Percentiles rank a stretch among this genome's conserved stretches.
phyloP scores from a whole-genome alignment of 2,888 invertebrate genomes.

The Hemithea aestivaria region DNA sequence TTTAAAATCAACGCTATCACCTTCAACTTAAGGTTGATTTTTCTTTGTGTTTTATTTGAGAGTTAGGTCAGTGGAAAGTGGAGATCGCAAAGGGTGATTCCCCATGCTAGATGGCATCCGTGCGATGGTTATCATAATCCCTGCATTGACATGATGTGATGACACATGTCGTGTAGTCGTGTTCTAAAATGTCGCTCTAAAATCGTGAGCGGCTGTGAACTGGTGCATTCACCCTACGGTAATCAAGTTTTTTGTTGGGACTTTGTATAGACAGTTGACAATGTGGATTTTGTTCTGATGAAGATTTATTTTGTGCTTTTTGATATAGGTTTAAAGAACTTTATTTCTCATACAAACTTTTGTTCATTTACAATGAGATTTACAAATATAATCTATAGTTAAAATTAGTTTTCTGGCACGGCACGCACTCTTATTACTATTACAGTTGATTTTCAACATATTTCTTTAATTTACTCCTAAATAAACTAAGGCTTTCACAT shows the following conservation, averaged over 20 bases:
- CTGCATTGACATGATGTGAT: conserved; percentile 78
- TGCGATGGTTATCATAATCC: conserved; percentile 79
- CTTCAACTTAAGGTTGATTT: conserved; percentile 30
- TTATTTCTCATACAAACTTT: too few species aligned
- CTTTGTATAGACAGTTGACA: conserved; percentile 59
- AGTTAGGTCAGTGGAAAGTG: conserved; percentile 42
- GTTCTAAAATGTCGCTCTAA: conserved; percentile 70
- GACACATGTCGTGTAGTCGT: conserved; percentile 76
- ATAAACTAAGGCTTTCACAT: too few species aligned
- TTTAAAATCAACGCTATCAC: conserved; percentile 29
- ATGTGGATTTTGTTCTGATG: conserved; percentile 62
- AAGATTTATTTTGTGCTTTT: conserved; percentile 51
- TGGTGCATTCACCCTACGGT: conserved; percentile 26
- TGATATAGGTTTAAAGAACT: too few species aligned
- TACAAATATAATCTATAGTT: too few species aligned
- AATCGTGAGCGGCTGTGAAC: conserved; percentile 34
- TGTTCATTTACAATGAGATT: too few species aligned
- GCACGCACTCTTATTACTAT: too few species aligned
- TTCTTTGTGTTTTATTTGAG: conserved; percentile 15
- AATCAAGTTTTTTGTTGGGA: conserved; percentile 47
- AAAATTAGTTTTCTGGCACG: too few species aligned
- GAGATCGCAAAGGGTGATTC: conserved; percentile 76
- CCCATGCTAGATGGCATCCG: conserved; percentile 72
- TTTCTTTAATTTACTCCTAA: too few species aligned
- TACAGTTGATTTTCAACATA: too few species aligned